Percentiles rank a stretch among this genome's conserved stretches.
Conservation (phyloP, 2,113 vertebrate species). For the Cyprinodon variegatus region DNA sequence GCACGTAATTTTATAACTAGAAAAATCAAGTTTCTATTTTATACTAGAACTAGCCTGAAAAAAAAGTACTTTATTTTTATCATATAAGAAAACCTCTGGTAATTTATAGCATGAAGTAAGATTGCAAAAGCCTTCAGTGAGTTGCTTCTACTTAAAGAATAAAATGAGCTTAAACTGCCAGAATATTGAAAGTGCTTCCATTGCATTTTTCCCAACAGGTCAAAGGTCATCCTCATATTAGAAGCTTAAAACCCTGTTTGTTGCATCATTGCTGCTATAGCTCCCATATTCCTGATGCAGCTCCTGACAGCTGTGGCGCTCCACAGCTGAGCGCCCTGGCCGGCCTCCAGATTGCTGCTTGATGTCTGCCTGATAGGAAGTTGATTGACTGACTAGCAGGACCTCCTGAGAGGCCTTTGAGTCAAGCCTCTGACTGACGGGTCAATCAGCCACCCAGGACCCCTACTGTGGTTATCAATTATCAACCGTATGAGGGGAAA, state of each 20-base stretch:
- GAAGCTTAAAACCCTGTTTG: not conserved
- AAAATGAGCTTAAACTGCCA: not conserved
- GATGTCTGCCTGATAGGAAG: constrained; percentile 76
- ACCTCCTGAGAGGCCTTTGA: constrained; percentile 56
- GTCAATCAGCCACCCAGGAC: constrained; percentile 72
- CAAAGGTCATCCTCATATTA: not conserved
- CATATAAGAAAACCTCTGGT: not conserved
- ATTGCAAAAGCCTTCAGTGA: not conserved
- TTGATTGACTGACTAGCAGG: constrained; percentile 76
- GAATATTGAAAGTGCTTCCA: not conserved
- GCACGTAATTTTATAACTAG: not conserved
- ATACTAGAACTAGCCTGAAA: not conserved
- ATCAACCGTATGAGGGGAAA: constrained; percentile 62
- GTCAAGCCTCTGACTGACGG: constrained; percentile 74
- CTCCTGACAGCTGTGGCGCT: constrained; percentile 56
- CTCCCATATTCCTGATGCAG: constrained; percentile 6
- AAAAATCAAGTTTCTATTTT: not conserved
- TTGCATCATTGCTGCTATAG: not conserved
- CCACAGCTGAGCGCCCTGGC: constrained; percentile 55
- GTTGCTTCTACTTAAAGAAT: not conserved
- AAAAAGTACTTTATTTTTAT: not conserved
- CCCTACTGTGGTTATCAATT: constrained; percentile 73
- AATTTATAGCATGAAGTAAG: not conserved
- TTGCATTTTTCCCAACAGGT: not conserved
- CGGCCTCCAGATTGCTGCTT: constrained; percentile 64